Evolutionary conservation across 2,113 vertebrate genomes (phyloP).

Genomic region (Laticauda colubrina): DNA sequence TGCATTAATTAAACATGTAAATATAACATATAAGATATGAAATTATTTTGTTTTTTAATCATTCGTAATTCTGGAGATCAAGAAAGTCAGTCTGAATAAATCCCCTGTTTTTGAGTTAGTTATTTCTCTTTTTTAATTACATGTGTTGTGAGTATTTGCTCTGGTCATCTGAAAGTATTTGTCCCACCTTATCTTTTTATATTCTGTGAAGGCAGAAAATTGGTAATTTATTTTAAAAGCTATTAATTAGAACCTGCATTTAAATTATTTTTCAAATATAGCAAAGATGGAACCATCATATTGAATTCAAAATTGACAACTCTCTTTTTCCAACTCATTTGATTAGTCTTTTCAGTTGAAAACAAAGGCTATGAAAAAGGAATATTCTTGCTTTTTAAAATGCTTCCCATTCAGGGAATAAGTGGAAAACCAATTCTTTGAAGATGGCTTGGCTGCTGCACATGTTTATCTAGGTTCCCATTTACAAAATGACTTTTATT

Average conservation of each 20-base stretch:
- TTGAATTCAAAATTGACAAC: neutral
- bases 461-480: neutral
- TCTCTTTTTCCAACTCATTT: neutral
- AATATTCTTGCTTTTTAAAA: neutral
- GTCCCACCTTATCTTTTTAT: neutral
- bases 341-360: neutral
- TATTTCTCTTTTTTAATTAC: neutral
- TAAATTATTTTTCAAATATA: neutral
- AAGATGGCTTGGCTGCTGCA: neutral
- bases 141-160: neutral
- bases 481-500: neutral
- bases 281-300: neutral
- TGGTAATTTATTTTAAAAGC: neutral
- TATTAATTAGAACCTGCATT: neutral
- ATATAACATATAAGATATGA: neutral
- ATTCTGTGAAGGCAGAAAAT: neutral
- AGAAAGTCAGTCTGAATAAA: neutral
- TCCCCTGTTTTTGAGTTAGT: neutral
- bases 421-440: neutral
- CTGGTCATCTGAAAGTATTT: neutral
- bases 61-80: neutral
- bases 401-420: too few relatives aligned
- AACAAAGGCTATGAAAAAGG: neutral
- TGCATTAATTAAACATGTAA: neutral
- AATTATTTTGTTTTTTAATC: constrained; percentile 33